phyloP scores from a whole-genome alignment of 2,113 vertebrate species.

The Ivindomyrus marchei region DNA sequence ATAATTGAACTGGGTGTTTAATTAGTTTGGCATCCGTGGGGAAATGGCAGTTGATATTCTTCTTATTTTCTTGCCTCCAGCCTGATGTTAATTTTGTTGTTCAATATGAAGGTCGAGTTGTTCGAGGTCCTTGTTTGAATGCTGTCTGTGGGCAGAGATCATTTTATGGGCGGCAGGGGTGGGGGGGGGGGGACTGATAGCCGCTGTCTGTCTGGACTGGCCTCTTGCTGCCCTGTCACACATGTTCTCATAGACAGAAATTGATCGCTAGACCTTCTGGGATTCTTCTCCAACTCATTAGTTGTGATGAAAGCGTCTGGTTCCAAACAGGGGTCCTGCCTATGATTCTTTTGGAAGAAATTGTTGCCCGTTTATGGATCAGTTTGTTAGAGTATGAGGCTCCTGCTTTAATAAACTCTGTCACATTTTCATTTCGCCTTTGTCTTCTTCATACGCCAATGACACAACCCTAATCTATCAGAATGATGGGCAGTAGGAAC shows the following conservation, averaged over 20 bases:
- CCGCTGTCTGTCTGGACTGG: background rate
- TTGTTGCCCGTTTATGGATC: background rate
- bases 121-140: background rate
- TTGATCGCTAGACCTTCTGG: background rate
- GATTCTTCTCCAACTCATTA: background rate
- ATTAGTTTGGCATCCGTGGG: background rate
- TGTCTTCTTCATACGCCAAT: background rate
- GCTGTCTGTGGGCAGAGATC: background rate
- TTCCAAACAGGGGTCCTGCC: background rate
- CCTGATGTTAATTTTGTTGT: background rate
- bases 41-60: background rate
- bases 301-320: background rate
- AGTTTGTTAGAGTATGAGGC: background rate
- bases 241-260: background rate
- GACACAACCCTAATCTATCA: background rate
- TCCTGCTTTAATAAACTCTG: background rate
- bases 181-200: background rate
- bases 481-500: background rate
- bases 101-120: background rate
- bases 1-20: background rate
- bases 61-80: background rate
- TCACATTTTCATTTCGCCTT: background rate
- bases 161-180: background rate
- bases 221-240: background rate
- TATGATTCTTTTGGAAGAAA: background rate